phyloP scores from a whole-genome alignment of 2,113 vertebrate genomes.

The Emydocephalus ijimae region DNA sequence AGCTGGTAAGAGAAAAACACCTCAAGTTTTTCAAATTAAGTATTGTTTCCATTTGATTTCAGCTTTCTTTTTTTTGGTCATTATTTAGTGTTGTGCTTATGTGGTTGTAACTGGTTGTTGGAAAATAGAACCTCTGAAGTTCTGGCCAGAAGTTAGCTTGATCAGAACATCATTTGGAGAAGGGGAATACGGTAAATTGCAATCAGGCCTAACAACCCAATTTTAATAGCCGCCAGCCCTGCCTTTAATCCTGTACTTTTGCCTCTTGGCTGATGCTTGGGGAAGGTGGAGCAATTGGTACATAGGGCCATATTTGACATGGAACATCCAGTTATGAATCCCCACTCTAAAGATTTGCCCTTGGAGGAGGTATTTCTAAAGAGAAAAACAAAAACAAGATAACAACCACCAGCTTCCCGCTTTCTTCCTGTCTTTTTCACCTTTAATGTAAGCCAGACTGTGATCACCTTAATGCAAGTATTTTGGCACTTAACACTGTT shows the following conservation, averaged over 20 bases:
- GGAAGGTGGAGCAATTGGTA: background rate
- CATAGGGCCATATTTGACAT: background rate
- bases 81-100: background rate
- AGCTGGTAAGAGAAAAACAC: background rate
- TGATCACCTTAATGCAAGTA: slow-evolving; percentile 28
- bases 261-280: background rate
- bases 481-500: slow-evolving; percentile 29
- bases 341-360: background rate
- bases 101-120: background rate
- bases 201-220: background rate
- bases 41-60: background rate
- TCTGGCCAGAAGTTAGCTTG: background rate
- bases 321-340: background rate
- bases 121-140: background rate
- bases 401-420: background rate
- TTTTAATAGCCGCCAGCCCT: background rate
- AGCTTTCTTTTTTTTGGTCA: background rate
- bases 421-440: slow-evolving; percentile 8
- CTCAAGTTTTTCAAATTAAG: background rate
- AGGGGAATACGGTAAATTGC: rapidly evolving
- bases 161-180: background rate
- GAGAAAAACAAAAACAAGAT: background rate
- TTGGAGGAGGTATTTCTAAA: background rate
- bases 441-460: slow-evolving; percentile 18
- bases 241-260: background rate